Conservation (phyloP, 23 tunicate species). For the Phallusia fumigata region DNA sequence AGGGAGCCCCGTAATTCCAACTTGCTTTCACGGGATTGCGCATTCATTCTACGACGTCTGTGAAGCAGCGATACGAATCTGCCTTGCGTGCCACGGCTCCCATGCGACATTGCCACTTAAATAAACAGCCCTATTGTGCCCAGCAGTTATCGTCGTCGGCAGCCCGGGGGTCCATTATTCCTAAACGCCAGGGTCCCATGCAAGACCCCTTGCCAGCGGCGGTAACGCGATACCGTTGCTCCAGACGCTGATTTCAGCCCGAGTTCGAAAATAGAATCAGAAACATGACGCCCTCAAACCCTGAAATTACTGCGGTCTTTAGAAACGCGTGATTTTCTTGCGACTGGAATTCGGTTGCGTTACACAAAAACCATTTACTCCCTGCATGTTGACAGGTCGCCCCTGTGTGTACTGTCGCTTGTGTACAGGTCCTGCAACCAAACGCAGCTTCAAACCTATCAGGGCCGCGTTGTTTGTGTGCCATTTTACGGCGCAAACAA, state of each 20-base stretch:
- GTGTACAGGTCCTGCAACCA: too few species aligned
- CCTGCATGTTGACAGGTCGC: too few species aligned
- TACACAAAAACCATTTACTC: too few species aligned
- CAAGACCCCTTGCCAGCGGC: not conserved
- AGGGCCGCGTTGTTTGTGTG: too few species aligned
- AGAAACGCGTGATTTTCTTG: too few species aligned
- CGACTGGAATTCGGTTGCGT: too few species aligned
- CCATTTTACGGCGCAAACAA: too few species aligned
- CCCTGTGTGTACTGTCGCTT: too few species aligned
- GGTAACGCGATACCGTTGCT: not conserved
- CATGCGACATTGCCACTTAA: not conserved
- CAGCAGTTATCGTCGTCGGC: not conserved
- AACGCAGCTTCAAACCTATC: too few species aligned
- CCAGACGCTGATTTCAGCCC: not conserved
- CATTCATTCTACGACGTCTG: not conserved
- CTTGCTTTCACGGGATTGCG: not conserved
- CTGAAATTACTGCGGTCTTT: too few species aligned
- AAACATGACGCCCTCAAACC: too few species aligned
- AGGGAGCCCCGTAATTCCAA: not conserved
- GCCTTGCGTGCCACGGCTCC: not conserved
- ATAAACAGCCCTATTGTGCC: not conserved
- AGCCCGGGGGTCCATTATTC: not conserved
- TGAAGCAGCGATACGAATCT: slow-evolving; percentile 6
- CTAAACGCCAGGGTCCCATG: not conserved
- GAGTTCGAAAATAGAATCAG: not conserved